Conservation (phyloP, 2,888 invertebrate species). For the Cepaea hortensis region DNA sequence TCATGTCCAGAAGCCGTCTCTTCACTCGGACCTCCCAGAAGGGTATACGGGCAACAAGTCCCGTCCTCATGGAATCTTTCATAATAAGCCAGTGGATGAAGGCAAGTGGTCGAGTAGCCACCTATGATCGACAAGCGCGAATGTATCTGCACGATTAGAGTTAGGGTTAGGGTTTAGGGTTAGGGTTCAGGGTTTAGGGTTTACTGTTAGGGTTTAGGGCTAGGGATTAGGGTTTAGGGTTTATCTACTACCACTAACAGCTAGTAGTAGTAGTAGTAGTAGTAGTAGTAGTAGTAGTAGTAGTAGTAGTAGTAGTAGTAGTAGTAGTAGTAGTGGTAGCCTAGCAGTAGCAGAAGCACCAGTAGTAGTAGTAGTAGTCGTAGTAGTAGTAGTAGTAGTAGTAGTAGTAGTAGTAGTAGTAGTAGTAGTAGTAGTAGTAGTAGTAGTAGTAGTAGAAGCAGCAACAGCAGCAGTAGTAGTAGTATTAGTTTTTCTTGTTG, state of each 20-base stretch:
- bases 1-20: no score
- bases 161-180: no score
- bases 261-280: background rate
- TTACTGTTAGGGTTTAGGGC: no score
- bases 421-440: background rate
- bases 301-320: conserved; percentile 1
- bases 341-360: background rate
- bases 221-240: no score
- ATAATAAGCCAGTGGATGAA: no score
- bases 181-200: no score
- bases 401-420: background rate
- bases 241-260: background rate
- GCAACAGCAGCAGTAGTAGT: background rate
- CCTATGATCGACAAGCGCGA: no score
- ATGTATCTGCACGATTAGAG: no score
- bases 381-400: conserved; percentile 4
- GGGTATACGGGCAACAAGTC: no score
- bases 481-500: background rate
- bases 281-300: background rate
- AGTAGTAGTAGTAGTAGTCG: background rate
- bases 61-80: no score
- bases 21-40: no score
- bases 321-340: background rate
- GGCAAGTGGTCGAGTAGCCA: no score
- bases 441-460: background rate